A percentile compares a stretch with the other conserved stretches of the same genome.
These are phyloP conservation scores for Ernsta delagoae DNA, from an alignment of 2,888 invertebrate species.

Conservation along the genomic window DNA sequence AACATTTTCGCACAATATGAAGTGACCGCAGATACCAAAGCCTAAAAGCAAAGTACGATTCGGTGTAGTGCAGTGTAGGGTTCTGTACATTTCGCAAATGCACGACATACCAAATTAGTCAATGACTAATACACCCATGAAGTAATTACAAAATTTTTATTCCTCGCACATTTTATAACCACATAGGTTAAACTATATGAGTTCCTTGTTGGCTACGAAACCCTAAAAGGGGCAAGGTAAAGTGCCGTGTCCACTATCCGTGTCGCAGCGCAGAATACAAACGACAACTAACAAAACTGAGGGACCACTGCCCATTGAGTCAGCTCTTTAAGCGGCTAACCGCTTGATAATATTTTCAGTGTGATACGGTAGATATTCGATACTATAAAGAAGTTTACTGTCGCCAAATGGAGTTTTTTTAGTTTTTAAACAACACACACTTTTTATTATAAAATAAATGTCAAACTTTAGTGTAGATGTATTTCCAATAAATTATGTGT, in stretches of 20 bases:
- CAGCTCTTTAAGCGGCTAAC: conserved; percentile 51
- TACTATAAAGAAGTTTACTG: not conserved
- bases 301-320: conserved; percentile 39
- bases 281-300: conserved; percentile 57
- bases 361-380: conserved; percentile 11
- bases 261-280: conserved; percentile 65
- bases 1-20: too few relatives aligned
- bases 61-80: too few relatives aligned
- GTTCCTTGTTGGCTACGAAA: not conserved
- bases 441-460: too few relatives aligned
- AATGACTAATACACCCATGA: too few relatives aligned
- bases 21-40: too few relatives aligned
- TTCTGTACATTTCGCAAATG: too few relatives aligned
- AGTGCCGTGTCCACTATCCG: conserved; percentile 58
- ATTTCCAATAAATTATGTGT: too few relatives aligned
- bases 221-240: conserved; percentile 54
- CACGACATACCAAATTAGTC: too few relatives aligned
- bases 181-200: too few relatives aligned
- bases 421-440: not conserved
- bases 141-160: not conserved
- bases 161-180: not conserved
- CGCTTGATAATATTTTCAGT: conserved; percentile 15
- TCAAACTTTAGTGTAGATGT: too few relatives aligned
- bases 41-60: too few relatives aligned
- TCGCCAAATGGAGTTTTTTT: not conserved